Evolutionary conservation across 2,888 invertebrate genomes (phyloP).

Genomic region (Metacarcinus magister): DNA sequence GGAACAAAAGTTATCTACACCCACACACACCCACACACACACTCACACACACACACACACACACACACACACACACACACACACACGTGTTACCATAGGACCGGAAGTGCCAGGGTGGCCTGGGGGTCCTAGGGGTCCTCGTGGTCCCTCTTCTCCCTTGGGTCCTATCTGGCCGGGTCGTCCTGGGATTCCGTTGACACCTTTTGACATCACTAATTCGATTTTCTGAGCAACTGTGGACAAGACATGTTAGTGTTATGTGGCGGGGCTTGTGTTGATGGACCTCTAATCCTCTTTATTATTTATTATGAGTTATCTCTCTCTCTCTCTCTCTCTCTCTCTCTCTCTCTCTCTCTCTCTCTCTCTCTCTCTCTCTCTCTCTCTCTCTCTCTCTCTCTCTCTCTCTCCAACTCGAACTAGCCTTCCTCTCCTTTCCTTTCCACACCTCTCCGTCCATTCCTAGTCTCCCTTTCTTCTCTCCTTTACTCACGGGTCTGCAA

Average conservation of each 20-base stretch:
- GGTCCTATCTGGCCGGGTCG: slow-evolving; percentile 73
- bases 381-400: too few relatives aligned
- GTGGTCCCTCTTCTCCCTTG: slow-evolving; percentile 78
- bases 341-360: not conserved
- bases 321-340: not conserved
- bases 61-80: slow-evolving; percentile 36
- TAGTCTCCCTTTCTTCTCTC: not conserved
- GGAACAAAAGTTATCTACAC: too few relatives aligned
- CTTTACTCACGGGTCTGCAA: slow-evolving; percentile 68
- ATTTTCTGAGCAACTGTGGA: slow-evolving; percentile 77
- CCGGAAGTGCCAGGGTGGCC: slow-evolving; percentile 78
- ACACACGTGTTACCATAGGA: slow-evolving; percentile 66
- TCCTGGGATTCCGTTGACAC: slow-evolving; percentile 78
- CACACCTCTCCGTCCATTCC: not conserved
- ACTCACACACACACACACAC: not conserved
- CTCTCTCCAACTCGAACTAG: too few relatives aligned
- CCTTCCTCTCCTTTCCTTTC: too few relatives aligned
- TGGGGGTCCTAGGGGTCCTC: slow-evolving; percentile 77
- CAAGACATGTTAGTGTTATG: not conserved
- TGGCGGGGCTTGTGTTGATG: too few relatives aligned
- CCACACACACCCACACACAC: not conserved
- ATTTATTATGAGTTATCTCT: too few relatives aligned
- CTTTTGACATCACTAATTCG: slow-evolving; percentile 78
- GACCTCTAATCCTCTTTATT: too few relatives aligned
- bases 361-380: not conserved